These are phyloP conservation scores for Eurois occulta DNA, from an alignment of 2,888 invertebrate species.

Conservation along the genomic window DNA sequence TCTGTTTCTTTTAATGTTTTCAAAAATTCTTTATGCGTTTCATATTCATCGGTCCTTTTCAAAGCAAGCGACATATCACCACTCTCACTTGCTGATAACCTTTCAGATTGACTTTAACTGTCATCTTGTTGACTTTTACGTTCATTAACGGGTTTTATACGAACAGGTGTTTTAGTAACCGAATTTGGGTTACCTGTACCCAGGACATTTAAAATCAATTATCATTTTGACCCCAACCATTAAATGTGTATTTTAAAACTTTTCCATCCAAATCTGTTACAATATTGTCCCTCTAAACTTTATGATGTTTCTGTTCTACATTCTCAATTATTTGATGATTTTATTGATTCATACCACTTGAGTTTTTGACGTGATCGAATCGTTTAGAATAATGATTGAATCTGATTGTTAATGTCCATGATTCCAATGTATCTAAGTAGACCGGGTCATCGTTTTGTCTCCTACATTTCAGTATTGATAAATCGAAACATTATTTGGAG, in stretches of 20 bases:
- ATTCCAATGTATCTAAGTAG: conserved; percentile 46
- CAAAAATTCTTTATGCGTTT: neutral
- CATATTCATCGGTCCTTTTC: neutral
- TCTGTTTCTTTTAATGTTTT: neutral
- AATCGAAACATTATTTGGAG: neutral
- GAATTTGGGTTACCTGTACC: conserved; percentile 9
- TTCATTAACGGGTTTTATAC: conserved; percentile 30
- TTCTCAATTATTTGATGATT: conserved; percentile 55
- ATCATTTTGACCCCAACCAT: conserved; percentile 3
- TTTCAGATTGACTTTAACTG: conserved; percentile 32
- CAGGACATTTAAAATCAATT: conserved; percentile 7
- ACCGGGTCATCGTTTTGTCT: conserved; percentile 28
- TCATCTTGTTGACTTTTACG: conserved; percentile 24
- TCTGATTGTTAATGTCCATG: conserved; percentile 47
- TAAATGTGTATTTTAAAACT: conserved; percentile 3
- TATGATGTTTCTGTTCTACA: conserved; percentile 47
- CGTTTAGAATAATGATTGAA: conserved; percentile 58
- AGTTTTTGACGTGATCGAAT: conserved; percentile 60
- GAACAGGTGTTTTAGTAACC: conserved; percentile 14
- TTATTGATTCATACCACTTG: conserved; percentile 63
- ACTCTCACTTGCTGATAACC: conserved; percentile 32
- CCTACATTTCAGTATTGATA: neutral
- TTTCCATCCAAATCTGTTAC: neutral
- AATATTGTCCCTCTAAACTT: conserved; percentile 8
- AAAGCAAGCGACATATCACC: conserved; percentile 9